Evolutionary conservation across 2,113 vertebrate species (phyloP), one percentile per base, ranked within the genome.

Genomic region (Crotophaga sulcirostris): DNA sequence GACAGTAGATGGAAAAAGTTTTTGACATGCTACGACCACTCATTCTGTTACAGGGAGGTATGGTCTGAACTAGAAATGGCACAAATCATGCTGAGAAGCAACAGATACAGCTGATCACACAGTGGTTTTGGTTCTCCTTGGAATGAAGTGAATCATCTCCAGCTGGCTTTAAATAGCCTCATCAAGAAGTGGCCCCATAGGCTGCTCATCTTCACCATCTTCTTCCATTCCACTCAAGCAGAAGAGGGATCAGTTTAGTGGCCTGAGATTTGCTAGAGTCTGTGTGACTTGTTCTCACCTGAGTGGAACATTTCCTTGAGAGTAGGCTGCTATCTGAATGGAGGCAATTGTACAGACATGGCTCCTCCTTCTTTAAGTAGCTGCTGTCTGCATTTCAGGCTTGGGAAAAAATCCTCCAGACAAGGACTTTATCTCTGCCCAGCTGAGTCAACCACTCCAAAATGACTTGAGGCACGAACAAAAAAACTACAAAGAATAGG

Each of bases 1-100:
- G 13, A 63, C 0, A 1, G 19, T 20, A 49, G 36, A 44, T 45
- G 7, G 18, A 89, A 72, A 63, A 68, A 16, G 6, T 0, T 11
- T 70, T 68, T 67, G 7, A 16, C 8, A 2, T 26, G 18, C 4
- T 51, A 55, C 63, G 23, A 63, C 6, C 5, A 31, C 2, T 24
- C 12, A 16, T 44, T 58, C 33, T 55, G 4, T 31, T 80, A 51
- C 11, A 72, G 9, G 2, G 17, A 79, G 9, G 25, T 36, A 49
- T 36, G 10, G 4, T 21, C 34, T 72, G 67, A 58, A 28, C 16
- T 33, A 34, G 16, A 29, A 89, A 72, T 18, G 5, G n/a, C 19
- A n/a, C 25, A 68, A 80, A 84, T 23, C 16, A 40, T n/a, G 10
- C 38, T 67, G 33, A 83, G 24, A 86, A 63, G 9, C 14, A 66